Conservation (phyloP, 2,113 vertebrate genomes). For the Heterocephalus glaber region DNA sequence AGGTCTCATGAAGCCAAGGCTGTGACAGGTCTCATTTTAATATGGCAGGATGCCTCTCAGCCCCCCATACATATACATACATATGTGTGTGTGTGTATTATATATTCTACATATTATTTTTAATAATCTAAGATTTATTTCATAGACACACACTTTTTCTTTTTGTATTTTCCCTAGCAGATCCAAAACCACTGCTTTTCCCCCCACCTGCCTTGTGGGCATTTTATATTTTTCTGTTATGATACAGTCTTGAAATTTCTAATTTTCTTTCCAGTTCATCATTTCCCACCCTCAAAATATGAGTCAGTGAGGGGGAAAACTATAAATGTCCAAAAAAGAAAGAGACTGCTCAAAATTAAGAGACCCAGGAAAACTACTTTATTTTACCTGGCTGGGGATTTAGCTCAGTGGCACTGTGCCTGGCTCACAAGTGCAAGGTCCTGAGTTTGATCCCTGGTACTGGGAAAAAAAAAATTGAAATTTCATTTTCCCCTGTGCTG, state of each 20-base stretch:
- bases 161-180: slow-evolving; percentile 2
- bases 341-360: not conserved
- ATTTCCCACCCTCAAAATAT: not conserved
- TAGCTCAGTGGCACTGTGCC: too few species aligned
- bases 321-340: not conserved
- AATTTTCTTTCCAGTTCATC: not conserved
- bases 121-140: slow-evolving; percentile 39
- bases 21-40: not conserved
- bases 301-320: not conserved
- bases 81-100: not conserved
- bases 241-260: slow-evolving; percentile 39
- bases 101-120: not conserved
- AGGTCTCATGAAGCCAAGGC: not conserved
- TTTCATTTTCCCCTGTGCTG: not conserved
- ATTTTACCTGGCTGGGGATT: not conserved
- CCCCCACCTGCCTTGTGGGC: not conserved
- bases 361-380: not conserved
- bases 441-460: too few species aligned
- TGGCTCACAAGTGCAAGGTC: too few species aligned
- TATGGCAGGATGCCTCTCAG: not conserved
- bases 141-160: not conserved
- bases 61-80: too few species aligned
- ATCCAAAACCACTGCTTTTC: not conserved
- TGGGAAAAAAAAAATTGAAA: too few species aligned
- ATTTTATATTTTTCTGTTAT: not conserved